A percentile compares a stretch with the other conserved stretches of the same genome.
These are phyloP conservation scores for Drosophila repletoides DNA, from an alignment of 1,140 invertebrate species.

Conservation along the genomic window DNA sequence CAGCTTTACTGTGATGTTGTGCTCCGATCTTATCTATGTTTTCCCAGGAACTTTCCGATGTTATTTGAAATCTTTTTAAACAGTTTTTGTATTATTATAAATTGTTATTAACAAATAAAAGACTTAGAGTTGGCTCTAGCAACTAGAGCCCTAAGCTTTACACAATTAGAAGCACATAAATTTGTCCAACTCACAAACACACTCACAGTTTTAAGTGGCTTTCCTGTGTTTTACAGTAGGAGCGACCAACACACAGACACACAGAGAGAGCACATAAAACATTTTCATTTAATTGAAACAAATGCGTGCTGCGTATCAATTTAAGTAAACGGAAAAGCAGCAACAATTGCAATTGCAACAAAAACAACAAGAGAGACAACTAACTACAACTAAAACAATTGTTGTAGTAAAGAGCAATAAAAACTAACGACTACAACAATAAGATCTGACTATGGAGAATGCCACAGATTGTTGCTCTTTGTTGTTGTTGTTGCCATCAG, in stretches of 20 bases:
- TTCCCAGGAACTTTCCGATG: too few species aligned
- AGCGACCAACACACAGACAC: slow-evolving; percentile 19
- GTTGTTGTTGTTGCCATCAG: too few species aligned
- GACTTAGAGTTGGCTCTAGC: neutral
- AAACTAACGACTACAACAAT: slow-evolving; percentile 64
- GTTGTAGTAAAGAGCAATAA: slow-evolving; percentile 63
- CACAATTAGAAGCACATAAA: slow-evolving; percentile 35
- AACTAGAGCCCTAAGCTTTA: neutral
- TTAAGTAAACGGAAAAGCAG: slow-evolving; percentile 41
- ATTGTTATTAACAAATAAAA: too few species aligned
- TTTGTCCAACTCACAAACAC: slow-evolving; percentile 8
- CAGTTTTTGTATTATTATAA: too few species aligned
- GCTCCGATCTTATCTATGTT: too few species aligned
- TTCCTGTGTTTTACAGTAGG: slow-evolving; percentile 47
- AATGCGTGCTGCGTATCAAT: slow-evolving; percentile 80
- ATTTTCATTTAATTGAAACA: slow-evolving; percentile 80
- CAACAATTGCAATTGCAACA: slow-evolving; percentile 12
- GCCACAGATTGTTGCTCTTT: slow-evolving; percentile 48
- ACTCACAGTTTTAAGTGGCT: slow-evolving; percentile 25
- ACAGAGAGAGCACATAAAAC: slow-evolving; percentile 55
- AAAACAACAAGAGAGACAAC: slow-evolving; percentile 10
- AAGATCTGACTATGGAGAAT: slow-evolving; percentile 38
- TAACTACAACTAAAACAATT: slow-evolving; percentile 25
- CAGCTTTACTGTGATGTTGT: too few species aligned
- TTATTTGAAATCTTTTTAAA: too few species aligned